Evolutionary conservation across 2,113 vertebrate genomes (phyloP), one percentile per base, ranked within the genome.

Genomic region (Nymphicus hollandicus): DNA sequence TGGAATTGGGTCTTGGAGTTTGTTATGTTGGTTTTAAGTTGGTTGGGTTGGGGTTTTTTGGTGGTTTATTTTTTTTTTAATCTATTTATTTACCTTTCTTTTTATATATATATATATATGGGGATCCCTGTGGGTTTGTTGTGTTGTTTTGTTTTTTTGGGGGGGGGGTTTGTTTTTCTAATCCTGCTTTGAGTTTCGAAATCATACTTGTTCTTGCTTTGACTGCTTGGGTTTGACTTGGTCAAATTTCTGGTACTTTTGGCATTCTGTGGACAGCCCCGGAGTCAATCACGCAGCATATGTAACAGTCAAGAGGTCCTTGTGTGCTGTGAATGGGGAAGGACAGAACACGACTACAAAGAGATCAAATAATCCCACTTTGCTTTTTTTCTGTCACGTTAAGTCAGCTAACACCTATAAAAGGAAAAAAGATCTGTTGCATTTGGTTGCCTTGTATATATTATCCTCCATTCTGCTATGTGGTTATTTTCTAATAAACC

Each of bases 31-130:
- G 8, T 33, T 39, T 53, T 76, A 33, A 22, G 55, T n/a, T 58
- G 55, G 55, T 22, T 56, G 13, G 33, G 19, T 58, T 58, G 31
- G 3, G 53, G 18, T 20, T 65, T 52, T 16, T 11, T 17, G 11
- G 39, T 71, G 13, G 2, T 10, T 27, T 37, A 8, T 12, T 47
- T 25, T 39, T 61, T n/a, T 19, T 56, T 47, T 47, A n/a, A 31
- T 55, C 29, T 56, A 14, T 56, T n/a, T 56, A 20, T 33, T 55
- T 33, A 22, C 19, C 12, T 33, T 22, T 33, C 22, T 17, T 17
- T 19, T 17, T 29, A 15, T 58, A 35, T 58, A n/a, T 65, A 56
- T 39, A 13, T 0, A 0, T 65, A 56, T 39, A 13, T 0, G 0
- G 20, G 8, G 56, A 56, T 19, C 8, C 6, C 5, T 56, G 55